Evolutionary conservation across 2,113 vertebrate genomes (phyloP).

Genomic region (Girardinichthys multiradiatus): DNA sequence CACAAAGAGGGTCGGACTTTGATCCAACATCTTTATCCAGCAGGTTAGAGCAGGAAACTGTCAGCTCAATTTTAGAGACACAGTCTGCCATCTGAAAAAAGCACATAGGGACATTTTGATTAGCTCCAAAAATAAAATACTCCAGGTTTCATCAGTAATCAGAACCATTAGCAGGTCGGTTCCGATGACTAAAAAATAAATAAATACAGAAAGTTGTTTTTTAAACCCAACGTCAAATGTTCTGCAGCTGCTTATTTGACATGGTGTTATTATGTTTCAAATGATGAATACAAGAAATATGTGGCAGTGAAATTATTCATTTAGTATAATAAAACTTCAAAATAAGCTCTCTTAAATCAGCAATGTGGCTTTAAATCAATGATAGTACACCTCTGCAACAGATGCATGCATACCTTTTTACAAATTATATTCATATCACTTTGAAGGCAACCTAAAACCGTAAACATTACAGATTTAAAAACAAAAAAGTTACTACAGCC

Average conservation of each 20-base stretch:
- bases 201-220: no score
- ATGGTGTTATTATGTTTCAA: no score
- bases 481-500: background rate
- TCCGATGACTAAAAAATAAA: no score
- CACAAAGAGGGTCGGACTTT: constrained; percentile 91
- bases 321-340: background rate
- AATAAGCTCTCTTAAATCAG: background rate
- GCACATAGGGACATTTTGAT: background rate
- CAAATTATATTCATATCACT: background rate
- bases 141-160: background rate
- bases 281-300: background rate
- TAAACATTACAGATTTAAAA: background rate
- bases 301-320: background rate
- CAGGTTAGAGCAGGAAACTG: constrained; percentile 86
- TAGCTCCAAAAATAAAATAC: background rate
- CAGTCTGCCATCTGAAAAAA: constrained; percentile 88
- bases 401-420: background rate
- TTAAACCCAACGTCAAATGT: no score
- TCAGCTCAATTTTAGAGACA: constrained; percentile 86
- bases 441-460: background rate
- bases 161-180: background rate
- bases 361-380: background rate
- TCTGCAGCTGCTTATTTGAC: no score
- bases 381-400: background rate
- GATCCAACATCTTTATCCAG: constrained; percentile 91